Evolutionary conservation across 2,113 vertebrate genomes (phyloP).

Genomic region (Loxodonta africana): DNA sequence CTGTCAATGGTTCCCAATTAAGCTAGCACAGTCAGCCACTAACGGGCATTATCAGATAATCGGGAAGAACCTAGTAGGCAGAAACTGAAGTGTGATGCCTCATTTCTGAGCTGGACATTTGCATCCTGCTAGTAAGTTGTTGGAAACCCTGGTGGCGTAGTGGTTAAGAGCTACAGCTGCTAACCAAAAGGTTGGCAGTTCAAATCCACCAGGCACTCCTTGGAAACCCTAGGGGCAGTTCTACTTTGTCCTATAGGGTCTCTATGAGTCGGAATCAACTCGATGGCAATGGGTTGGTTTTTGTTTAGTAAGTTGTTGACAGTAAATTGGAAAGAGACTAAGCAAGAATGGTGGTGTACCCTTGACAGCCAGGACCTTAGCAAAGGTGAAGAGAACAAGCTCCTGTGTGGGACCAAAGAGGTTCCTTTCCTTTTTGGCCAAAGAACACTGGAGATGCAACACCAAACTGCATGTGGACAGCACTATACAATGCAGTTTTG

Average conservation of each 20-base stretch:
- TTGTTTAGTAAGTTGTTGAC: background rate
- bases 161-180: too few relatives aligned
- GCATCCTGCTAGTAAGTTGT: background rate
- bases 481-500: background rate
- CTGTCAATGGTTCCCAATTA: background rate
- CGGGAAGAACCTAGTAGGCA: background rate
- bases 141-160: background rate
- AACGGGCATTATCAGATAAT: background rate
- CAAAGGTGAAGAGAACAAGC: slow-evolving; percentile 7
- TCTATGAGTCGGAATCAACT: too few relatives aligned
- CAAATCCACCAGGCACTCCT: too few relatives aligned
- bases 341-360: slow-evolving; percentile 10
- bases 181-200: too few relatives aligned
- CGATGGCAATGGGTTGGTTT: too few relatives aligned
- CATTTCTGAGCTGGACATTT: background rate
- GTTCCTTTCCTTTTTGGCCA: background rate
- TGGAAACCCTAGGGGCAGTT: too few relatives aligned
- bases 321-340: slow-evolving; percentile 7
- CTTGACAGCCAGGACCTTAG: slow-evolving; percentile 14
- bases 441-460: background rate
- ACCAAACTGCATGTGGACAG: background rate
- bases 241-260: too few relatives aligned
- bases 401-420: background rate
- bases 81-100: slow-evolving; percentile 27
- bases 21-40: slow-evolving; percentile 10